phyloP scores from a whole-genome alignment of 2,797 vertebrate species.

The Eospalax fontanierii region DNA sequence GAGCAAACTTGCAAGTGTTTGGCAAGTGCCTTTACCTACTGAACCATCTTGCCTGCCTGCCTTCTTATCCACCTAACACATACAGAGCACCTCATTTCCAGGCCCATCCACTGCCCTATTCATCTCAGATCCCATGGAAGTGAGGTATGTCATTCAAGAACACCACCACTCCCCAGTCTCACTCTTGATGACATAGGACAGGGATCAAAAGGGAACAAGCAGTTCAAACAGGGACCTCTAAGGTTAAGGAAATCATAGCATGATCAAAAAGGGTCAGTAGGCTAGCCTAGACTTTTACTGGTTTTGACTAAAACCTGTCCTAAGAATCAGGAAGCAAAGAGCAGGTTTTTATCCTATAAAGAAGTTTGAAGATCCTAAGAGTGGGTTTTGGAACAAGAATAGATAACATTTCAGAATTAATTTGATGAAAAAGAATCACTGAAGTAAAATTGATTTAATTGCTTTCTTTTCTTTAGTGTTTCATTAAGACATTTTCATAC shows the following conservation, averaged over 20 bases:
- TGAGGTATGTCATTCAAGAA: neutral
- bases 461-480: conserved; percentile 5
- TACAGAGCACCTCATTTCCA: no score
- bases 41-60: neutral
- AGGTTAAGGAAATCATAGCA: neutral
- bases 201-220: neutral
- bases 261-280: neutral
- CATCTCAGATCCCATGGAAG: neutral
- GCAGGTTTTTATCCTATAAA: conserved; percentile 32
- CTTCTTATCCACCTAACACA: neutral
- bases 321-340: conserved; percentile 16
- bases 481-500: neutral
- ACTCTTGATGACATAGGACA: neutral
- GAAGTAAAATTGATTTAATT: neutral
- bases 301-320: neutral
- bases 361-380: conserved; percentile 17
- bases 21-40: neutral
- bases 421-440: conserved; percentile 37
- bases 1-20: neutral
- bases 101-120: neutral
- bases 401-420: conserved; percentile 8
- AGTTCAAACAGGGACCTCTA: neutral
- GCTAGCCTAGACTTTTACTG: neutral
- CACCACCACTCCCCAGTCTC: neutral
- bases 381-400: conserved; percentile 12